Percentiles rank a stretch among this genome's conserved stretches.
Conservation (phyloP, 2,113 vertebrate genomes). For the Thalassarche chlororhynchos region DNA sequence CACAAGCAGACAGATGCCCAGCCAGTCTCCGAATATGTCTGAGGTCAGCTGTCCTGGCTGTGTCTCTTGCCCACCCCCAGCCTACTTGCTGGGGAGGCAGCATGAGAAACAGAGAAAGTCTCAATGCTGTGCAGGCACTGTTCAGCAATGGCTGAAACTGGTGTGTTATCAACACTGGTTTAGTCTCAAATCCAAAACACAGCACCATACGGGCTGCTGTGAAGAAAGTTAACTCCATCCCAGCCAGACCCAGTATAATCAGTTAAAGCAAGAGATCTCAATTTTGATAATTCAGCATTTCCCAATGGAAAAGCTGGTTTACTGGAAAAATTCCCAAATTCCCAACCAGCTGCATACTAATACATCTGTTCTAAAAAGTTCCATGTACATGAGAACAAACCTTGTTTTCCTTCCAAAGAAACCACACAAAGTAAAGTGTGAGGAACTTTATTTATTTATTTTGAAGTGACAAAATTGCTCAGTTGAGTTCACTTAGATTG, state of each 20-base stretch:
- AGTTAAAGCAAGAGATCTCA: neutral
- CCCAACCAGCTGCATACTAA: neutral
- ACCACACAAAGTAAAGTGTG: neutral
- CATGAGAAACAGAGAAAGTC: neutral
- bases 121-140: neutral
- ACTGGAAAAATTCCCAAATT: neutral
- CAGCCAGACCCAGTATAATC: neutral
- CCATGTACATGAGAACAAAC: neutral
- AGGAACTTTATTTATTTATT: neutral
- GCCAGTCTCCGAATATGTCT: neutral
- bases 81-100: neutral
- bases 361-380: neutral
- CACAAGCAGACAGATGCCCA: neutral
- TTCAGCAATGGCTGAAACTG: neutral
- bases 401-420: neutral
- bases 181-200: neutral
- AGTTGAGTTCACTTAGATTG: neutral
- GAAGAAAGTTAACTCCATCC: neutral
- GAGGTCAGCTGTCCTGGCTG: neutral
- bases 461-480: neutral
- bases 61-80: neutral
- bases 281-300: neutral
- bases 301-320: neutral
- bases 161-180: neutral
- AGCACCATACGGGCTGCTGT: rapidly evolving